Evolutionary conservation across 2,113 vertebrate species (phyloP), one percentile per base, ranked within the genome.

Genomic region (Oostethus manadensis): DNA sequence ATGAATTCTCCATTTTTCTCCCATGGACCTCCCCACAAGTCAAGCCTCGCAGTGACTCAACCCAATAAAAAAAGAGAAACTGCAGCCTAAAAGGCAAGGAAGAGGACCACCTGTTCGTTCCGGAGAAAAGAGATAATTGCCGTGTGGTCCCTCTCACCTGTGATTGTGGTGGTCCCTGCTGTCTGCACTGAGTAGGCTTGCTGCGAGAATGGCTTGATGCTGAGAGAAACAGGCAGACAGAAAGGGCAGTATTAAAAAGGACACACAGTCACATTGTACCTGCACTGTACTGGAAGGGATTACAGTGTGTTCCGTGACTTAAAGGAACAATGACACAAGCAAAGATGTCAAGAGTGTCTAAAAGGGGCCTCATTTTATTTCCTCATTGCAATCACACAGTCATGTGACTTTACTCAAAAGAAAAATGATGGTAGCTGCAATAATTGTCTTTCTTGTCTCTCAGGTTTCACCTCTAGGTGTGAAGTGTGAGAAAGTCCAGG

Each of bases 191-290:
- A 89, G 79, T 95, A 98, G 75, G 91, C 91, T 82, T 98, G 97
- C 85, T 98, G 96, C 65, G 93, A 88, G 15, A 98, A 99, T 59
- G 97, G 97, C 90, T 99, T 99, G 77, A 99, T 91, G 3, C 97
- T 99, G 82, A 84, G 42, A 76, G 62, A 86, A 9, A 64, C 33
- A 65, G 26, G 58, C 40, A 55, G 18, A 58, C 43, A 68, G 64
- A 58, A 7, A 51, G 58, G 51, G 61, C 23, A 70, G 45, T 48
- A 59, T 72, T 76, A 51, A 44, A 66, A 43, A 54, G 51, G 56
- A 51, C 51, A 42, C 48, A 16, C 53, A 5, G 46, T 49, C 58
- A 57, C 66, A 56, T 22, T 70, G 64, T 57, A n/a, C 54, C 42
- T 8, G 26, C 21, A 58, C 69, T 64, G 64, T n/a, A 69, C 58